Conservation (phyloP, 2,113 vertebrate species). For the Benitochromis conjunctus region DNA sequence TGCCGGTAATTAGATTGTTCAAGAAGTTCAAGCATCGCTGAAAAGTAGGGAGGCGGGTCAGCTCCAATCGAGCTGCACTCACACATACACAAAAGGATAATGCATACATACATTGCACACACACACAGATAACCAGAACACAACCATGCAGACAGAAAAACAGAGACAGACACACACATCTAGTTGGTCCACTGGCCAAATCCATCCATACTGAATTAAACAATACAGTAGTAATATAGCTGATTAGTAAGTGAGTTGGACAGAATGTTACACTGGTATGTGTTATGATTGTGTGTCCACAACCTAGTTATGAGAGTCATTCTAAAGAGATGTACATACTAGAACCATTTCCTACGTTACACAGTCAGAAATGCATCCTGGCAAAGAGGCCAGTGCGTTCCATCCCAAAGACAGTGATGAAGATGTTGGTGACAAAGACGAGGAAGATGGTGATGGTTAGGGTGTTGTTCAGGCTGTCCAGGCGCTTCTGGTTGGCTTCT, state of each 20-base stretch:
- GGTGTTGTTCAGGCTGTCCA: conserved; percentile 82
- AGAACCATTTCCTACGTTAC: neutral
- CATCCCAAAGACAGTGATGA: conserved; percentile 87
- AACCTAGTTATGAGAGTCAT: neutral
- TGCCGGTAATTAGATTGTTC: conserved; percentile 77
- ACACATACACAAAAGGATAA: neutral
- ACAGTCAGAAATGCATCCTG: conserved; percentile 54
- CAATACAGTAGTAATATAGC: conserved; percentile 3
- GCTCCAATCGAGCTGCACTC: conserved; percentile 42
- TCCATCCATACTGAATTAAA: conserved; percentile 18
- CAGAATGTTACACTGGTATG: neutral
- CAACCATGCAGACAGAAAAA: conserved; percentile 8
- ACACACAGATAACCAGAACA: neutral
- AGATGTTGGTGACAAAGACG: conserved; percentile 85
- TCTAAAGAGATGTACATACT: neutral
- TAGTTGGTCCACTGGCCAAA: conserved; percentile 17
- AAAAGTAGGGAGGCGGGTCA: conserved; percentile 55
- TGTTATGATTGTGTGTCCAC: neutral
- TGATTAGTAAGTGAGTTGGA: conserved; percentile 22
- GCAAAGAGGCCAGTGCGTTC: conserved; percentile 82
- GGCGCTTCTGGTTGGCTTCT: conserved; percentile 76
- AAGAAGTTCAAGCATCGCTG: conserved; percentile 78
- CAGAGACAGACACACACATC: conserved; percentile 35
- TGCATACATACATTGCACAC: neutral
- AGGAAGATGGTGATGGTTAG: conserved; percentile 81